Conservation (phyloP, 2,888 invertebrate genomes). For the Ennomos erosarius region DNA sequence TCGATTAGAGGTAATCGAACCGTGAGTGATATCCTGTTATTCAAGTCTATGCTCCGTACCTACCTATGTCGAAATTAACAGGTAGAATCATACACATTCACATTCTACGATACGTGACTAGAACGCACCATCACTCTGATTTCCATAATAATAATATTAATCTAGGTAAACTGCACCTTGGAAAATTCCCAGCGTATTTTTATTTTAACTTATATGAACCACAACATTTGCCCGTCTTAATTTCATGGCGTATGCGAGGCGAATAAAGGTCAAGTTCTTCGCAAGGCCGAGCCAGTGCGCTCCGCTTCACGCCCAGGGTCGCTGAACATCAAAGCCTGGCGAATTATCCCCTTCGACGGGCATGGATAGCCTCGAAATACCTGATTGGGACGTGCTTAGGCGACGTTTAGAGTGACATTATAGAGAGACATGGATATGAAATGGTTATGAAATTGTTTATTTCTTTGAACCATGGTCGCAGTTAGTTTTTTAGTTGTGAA, state of each 20-base stretch:
- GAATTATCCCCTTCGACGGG: constrained; percentile 72
- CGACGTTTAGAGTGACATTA: constrained; percentile 31
- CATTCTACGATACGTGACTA: too few relatives aligned
- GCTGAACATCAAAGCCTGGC: constrained; percentile 76
- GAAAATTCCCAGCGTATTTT: constrained; percentile 1
- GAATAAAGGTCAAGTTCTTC: constrained; percentile 75
- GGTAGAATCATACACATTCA: too few relatives aligned
- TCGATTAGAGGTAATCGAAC: too few relatives aligned
- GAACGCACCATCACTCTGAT: too few relatives aligned
- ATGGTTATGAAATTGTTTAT: too few relatives aligned
- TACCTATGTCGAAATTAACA: too few relatives aligned
- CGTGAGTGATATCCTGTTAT: too few relatives aligned
- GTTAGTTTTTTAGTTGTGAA: too few relatives aligned
- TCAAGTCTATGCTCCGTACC: too few relatives aligned
- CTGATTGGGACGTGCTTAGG: constrained; percentile 38
- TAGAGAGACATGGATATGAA: too few relatives aligned
- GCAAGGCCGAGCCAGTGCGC: constrained; percentile 54
- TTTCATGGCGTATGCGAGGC: constrained; percentile 28
- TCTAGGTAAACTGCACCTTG: background rate
- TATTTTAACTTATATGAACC: background rate
- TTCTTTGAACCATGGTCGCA: too few relatives aligned
- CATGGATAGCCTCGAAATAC: constrained; percentile 57
- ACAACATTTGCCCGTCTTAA: constrained; percentile 15
- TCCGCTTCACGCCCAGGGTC: constrained; percentile 67
- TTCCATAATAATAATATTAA: background rate